A percentile compares a stretch with the other conserved stretches of the same genome.
Conservation (phyloP, 2,113 vertebrate genomes). For the Otis tarda region DNA sequence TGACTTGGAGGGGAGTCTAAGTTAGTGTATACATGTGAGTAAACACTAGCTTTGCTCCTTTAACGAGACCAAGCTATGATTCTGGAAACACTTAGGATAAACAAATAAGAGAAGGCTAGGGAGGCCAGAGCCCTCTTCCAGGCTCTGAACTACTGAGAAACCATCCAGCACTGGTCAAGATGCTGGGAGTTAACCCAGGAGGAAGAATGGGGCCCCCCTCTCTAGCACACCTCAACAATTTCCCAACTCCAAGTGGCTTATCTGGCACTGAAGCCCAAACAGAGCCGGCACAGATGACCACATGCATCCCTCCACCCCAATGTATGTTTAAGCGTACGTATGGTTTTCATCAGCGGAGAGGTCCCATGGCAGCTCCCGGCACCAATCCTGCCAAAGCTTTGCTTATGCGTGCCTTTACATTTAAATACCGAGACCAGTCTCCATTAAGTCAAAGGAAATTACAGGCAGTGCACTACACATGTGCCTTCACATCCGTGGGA, state of each 20-base stretch:
- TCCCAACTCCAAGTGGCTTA: not conserved
- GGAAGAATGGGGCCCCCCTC: not conserved
- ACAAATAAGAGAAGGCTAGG: not conserved
- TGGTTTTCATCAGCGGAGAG: not conserved
- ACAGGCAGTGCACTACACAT: conserved; percentile 6
- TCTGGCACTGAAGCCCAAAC: not conserved
- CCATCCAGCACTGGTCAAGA: not conserved
- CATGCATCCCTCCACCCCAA: not conserved
- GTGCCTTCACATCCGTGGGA: conserved; percentile 33
- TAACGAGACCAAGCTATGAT: not conserved
- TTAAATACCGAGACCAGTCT: not conserved
- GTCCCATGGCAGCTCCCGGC: not conserved
- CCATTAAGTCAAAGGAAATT: not conserved
- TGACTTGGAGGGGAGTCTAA: not conserved
- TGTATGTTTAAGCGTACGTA: not conserved
- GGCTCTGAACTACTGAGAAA: not conserved
- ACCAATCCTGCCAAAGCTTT: not conserved
- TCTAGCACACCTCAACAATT: not conserved
- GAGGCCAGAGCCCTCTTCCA: not conserved
- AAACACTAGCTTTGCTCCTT: not conserved
- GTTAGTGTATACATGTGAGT: rapidly evolving
- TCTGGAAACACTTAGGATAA: not conserved
- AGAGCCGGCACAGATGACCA: not conserved
- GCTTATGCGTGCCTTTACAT: not conserved
- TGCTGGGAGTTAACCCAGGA: not conserved